A percentile compares a stretch with the other conserved stretches of the same genome.
Conservation (phyloP, 1,140 invertebrate genomes). For the Pemphigus obesinymphae region DNA sequence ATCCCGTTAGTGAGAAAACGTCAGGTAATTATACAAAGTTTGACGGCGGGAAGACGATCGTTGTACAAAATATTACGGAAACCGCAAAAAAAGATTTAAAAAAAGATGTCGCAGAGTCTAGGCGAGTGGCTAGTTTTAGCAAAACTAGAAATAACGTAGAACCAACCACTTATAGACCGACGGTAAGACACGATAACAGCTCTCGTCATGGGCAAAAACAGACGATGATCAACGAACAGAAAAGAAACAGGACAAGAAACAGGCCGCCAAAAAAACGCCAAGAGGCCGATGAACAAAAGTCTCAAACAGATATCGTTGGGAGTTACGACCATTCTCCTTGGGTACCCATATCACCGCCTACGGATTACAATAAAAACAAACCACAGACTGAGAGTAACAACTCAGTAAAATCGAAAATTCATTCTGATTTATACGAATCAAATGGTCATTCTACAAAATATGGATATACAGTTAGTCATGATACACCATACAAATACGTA, state of each 20-base stretch:
- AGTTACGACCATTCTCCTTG: conserved; percentile 39
- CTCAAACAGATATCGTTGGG: conserved; percentile 14
- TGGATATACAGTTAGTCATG: conserved; percentile 14
- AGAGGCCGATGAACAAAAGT: neutral
- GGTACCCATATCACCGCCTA: conserved; percentile 40
- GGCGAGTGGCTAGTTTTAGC: conserved; percentile 1
- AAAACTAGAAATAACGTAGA: conserved; percentile 28
- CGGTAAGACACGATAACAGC: neutral
- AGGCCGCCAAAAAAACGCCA: neutral
- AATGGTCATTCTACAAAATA: conserved; percentile 11
- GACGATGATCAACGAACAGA: neutral
- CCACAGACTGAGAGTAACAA: neutral
- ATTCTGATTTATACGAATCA: neutral
- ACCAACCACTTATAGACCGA: conserved; percentile 23
- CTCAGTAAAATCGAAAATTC: neutral
- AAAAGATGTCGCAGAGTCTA: conserved; percentile 12
- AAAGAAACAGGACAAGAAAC: neutral
- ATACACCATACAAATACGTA: conserved; percentile 13
- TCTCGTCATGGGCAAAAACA: neutral
- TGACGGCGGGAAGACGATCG: neutral
- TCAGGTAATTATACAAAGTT: conserved; percentile 12
- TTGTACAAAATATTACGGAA: conserved; percentile 1
- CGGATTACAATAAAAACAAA: neutral
- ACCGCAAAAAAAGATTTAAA: neutral
- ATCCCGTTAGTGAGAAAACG: neutral